Percentiles rank a stretch among this genome's conserved stretches.
Evolutionary conservation across 92 coral and sea anemone genomes (phyloP).

Genomic region (Montipora capitata): DNA sequence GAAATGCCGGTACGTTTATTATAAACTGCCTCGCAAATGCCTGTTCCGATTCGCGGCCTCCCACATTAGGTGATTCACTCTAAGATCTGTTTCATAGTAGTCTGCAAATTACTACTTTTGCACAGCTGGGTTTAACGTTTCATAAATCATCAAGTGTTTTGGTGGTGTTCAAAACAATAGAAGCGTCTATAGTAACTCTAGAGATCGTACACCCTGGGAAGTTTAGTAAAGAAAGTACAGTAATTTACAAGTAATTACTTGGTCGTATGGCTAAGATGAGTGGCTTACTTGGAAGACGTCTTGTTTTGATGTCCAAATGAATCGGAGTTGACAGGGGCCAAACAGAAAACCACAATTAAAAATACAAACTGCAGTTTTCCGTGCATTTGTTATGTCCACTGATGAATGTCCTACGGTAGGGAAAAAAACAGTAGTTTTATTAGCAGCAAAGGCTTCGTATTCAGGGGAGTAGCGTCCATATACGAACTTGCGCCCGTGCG

Average conservation of each 20-base stretch:
- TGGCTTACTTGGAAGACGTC: slow-evolving; percentile 18
- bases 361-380: neutral
- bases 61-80: too few relatives aligned
- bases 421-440: neutral
- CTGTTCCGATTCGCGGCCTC: too few relatives aligned
- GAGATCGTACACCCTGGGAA: too few relatives aligned
- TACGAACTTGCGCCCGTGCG: too few relatives aligned
- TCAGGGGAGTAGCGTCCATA: neutral
- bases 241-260: slow-evolving; percentile 1
- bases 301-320: slow-evolving; percentile 1
- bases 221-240: neutral
- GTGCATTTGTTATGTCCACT: slow-evolving; percentile 13
- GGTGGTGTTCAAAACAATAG: too few relatives aligned
- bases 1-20: too few relatives aligned
- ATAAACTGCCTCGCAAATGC: too few relatives aligned
- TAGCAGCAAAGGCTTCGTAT: neutral
- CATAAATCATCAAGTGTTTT: too few relatives aligned
- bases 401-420: neutral
- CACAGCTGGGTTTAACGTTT: too few relatives aligned
- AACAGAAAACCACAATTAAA: neutral
- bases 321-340: neutral
- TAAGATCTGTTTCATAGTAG: too few relatives aligned
- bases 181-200: too few relatives aligned
- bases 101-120: too few relatives aligned
- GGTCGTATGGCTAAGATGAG: neutral